phyloP scores from a whole-genome alignment of 1,140 invertebrate species.

The Temnothorax nylanderi region DNA sequence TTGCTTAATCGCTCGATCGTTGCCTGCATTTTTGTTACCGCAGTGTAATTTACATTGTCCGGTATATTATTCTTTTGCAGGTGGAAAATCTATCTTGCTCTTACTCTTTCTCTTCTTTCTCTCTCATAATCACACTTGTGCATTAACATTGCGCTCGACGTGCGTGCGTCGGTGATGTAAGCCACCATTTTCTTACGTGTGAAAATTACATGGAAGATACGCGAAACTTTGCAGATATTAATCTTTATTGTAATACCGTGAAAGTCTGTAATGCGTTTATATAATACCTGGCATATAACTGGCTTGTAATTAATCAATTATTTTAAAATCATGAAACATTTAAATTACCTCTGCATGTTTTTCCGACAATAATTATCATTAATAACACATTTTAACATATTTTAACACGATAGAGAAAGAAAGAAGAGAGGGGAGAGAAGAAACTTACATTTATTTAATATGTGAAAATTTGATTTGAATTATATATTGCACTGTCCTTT shows the following conservation, averaged over 20 bases:
- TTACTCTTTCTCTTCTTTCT: background rate
- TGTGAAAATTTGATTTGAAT: background rate
- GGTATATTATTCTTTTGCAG: slow-evolving; percentile 40
- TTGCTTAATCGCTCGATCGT: slow-evolving; percentile 43
- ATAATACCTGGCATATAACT: slow-evolving; percentile 1
- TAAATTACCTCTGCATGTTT: background rate
- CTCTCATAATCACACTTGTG: slow-evolving; percentile 32
- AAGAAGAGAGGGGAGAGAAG: background rate
- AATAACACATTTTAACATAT: background rate
- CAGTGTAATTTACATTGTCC: slow-evolving; percentile 44
- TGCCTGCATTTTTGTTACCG: slow-evolving; percentile 36
- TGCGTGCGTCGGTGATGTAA: slow-evolving; percentile 38
- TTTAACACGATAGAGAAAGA: background rate
- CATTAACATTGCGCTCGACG: slow-evolving; percentile 7
- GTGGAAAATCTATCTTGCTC: slow-evolving; percentile 30
- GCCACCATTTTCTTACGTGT: slow-evolving; percentile 35
- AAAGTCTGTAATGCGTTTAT: slow-evolving; percentile 19
- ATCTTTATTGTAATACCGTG: slow-evolving; percentile 41
- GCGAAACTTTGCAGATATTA: slow-evolving; percentile 33
- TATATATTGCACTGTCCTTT: background rate
- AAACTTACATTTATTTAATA: background rate
- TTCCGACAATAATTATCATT: background rate
- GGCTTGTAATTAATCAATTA: slow-evolving; percentile 10
- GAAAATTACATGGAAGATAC: slow-evolving; percentile 40
- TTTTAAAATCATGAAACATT: background rate